Base-by-base conservation (phyloP, 2,113 vertebrate species). In the Amphiprion percula region DNA sequence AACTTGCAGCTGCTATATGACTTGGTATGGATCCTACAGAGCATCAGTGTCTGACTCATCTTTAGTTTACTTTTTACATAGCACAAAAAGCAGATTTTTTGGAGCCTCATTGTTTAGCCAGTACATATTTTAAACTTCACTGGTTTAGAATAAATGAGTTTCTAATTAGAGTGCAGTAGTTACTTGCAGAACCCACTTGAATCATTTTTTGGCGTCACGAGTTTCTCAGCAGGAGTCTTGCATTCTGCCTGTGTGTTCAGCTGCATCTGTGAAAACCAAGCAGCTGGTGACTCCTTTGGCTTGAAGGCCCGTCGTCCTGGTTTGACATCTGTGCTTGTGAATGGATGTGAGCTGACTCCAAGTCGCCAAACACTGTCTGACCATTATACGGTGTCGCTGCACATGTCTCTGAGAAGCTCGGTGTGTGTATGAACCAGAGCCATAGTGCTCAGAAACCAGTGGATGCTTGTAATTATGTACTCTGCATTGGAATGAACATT, bases 401-500 rank as follows among this genome's bases (percentile, higher is more conserved):
- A 46, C 55, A 50, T 19, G 24, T 41, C 44, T 60, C 28, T 14
- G 46, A 52, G 33, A 53, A 46, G 53, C 47, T 49, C 50, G 49
- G 41, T 64, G 59, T 58, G 56, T 50, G 14, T 19, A 56, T 30
- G 49, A 81, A 81, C 58, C 52, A 44, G 50, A 50, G 60, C 55
- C 68, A 7, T 1, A 21, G 41, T n/a, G 24, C 64, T 33, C 64
- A 58, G 78, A 59, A 78, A 83, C 56, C 58, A 53, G 28, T n/a
- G 10, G 10, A 11, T 63, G 63, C 44, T 33, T 68, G 58, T 83
- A 73, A 78, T 83, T 73, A 73, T 77, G 74, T 26, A 23, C 17
- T 73, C 21, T 62, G 54, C 39, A 21, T 41, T 61, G 62, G 26
- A 19, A 58, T 72, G 55, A 28, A 67, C 62, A 55, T 72, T 66